Percentiles rank a stretch among this genome's conserved stretches.
Evolutionary conservation across 2,113 vertebrate species (phyloP).

Genomic region (Sylvia atricapilla): DNA sequence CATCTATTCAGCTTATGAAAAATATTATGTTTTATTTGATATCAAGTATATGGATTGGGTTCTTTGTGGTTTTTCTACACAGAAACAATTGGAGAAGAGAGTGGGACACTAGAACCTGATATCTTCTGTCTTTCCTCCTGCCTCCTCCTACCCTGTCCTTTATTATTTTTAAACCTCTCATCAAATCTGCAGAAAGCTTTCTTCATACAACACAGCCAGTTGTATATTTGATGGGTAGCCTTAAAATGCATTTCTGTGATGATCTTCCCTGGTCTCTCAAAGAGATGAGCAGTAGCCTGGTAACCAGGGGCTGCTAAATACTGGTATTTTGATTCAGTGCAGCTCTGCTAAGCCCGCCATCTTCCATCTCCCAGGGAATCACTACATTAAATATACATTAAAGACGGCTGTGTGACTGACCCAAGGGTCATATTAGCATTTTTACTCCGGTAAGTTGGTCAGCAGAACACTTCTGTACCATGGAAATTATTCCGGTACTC

Average conservation of each 20-base stretch:
- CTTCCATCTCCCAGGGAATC: constrained; percentile 30
- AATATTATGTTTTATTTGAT: constrained; percentile 55
- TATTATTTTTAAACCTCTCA: not conserved
- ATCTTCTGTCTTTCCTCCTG: not conserved
- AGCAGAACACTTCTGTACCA: constrained; percentile 40
- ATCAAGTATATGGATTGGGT: not conserved
- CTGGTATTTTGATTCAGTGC: constrained; percentile 1
- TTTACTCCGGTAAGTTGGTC: constrained; percentile 40
- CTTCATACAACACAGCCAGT: not conserved
- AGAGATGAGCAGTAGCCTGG: constrained; percentile 2
- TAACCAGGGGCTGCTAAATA: constrained; percentile 26
- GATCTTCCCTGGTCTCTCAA: not conserved
- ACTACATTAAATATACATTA: constrained; percentile 58
- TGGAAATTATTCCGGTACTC: constrained; percentile 40
- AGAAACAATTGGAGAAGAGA: not conserved
- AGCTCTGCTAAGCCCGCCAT: constrained; percentile 1
- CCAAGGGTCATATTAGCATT: constrained; percentile 57
- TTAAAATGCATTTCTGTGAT: not conserved
- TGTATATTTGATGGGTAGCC: not conserved
- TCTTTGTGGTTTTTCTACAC: not conserved
- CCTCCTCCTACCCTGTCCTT: not conserved
- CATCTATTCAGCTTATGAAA: constrained; percentile 39
- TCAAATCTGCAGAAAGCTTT: not conserved
- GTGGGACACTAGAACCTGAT: not conserved
- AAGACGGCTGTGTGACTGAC: constrained; percentile 31